Evolutionary conservation across 2,113 vertebrate species (phyloP), one percentile per base, ranked within the genome.

Genomic region (Strigops habroptila): DNA sequence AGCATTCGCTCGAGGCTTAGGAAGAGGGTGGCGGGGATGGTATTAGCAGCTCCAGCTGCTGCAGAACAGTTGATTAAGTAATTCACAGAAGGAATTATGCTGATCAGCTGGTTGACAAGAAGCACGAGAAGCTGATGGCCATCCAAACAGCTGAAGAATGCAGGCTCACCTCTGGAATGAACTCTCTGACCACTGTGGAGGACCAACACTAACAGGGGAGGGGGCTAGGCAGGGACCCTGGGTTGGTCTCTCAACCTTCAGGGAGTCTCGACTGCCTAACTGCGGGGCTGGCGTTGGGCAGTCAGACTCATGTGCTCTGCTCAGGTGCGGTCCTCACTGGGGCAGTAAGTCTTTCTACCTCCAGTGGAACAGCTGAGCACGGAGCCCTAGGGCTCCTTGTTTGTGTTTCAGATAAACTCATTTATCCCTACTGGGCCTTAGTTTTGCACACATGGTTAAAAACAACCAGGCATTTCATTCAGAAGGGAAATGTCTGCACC

Each of bases 41-140:
- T 18, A 48, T 49, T 62, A 86, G 71, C 37, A 74, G 59, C 41
- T 94, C 62, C 70, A 79, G 67, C 48, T 71, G 49, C 68, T 95
- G 59, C 27, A 28, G 30, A 73, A n/a, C 62, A 65, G 57, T 39
- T 46, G 28, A 41, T 52, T 44, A 27, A 53, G 37, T 63, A 79
- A 49, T n/a, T 87, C 59, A 77, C 9, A 71, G 41, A 48, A 85
- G 64, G 79, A 84, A 74, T 63, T 2, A 18, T 1, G 15, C n/a
- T 70, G 27, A 37, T 48, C 35, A 83, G 41, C 59, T 65, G 52
- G 48, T 31, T 63, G 81, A 48, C 74, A 78, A 73, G 69, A 73
- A 75, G 51, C 67, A 70, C 8, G 52, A 59, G 69, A 44, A 33
- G 68, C 64, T 57, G 41, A 1, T 19, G 53, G 71, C 24, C n/a